Conservation (phyloP, 2,888 invertebrate species). For the Hydrotaea diabolus region DNA sequence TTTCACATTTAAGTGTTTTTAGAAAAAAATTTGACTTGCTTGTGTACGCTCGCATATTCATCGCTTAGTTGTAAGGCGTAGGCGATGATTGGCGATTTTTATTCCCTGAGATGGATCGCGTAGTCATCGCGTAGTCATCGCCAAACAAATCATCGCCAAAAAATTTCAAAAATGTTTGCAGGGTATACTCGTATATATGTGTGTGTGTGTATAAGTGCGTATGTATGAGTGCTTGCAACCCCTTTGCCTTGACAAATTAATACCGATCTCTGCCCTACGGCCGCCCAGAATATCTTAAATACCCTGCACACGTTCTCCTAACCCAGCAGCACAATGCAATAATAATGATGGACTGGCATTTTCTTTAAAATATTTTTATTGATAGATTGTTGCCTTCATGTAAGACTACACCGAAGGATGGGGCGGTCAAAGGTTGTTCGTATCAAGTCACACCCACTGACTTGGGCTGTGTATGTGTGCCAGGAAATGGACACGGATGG, state of each 20-base stretch:
- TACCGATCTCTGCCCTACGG: background rate
- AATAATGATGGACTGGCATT: conserved; percentile 55
- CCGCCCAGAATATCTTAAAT: background rate
- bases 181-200: no score
- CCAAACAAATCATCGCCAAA: no score
- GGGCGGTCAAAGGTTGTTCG: background rate
- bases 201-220: no score
- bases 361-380: conserved; percentile 56
- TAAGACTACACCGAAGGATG: background rate
- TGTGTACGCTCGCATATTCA: no score
- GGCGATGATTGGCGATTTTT: no score
- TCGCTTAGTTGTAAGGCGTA: no score
- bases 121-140: no score
- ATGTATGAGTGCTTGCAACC: background rate
- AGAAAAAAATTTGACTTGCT: no score
- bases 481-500: conserved; percentile 27
- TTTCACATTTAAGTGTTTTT: no score
- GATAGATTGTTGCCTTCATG: conserved; percentile 52
- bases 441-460: background rate
- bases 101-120: no score
- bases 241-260: conserved; percentile 14
- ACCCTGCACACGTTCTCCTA: conserved; percentile 1
- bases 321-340: conserved; percentile 22
- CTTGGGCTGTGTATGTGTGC: conserved; percentile 14
- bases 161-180: no score